Base-by-base conservation (phyloP, 2,797 vertebrate species). In the Gorsachius magnificus region DNA sequence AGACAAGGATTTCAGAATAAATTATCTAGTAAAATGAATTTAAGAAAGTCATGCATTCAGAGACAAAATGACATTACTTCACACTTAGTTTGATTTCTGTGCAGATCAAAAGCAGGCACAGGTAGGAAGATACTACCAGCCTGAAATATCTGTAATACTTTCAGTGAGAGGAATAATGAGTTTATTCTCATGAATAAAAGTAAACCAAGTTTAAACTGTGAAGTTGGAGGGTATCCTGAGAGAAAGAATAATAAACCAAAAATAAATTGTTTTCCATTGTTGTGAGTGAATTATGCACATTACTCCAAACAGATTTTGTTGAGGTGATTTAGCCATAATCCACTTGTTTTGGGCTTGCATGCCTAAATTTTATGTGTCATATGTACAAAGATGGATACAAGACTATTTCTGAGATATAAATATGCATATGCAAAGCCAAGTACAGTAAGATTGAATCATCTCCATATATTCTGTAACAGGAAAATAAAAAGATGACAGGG, bases 401-500 rank as follows among this genome's bases (percentile, higher is more conserved):
- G 54, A 89, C 76, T 91, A 63, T 80, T 95, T 96, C 82, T 84
- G 65, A 82, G 80, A 70, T 82, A 95, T 95, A 97, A 95, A 96
- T 95, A 97, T 93, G 78, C 95, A 89, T 97, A 89, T 93, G 81
- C 80, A 97, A 97, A 97, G 54, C 71, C 83, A 92, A 92, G 61
- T 86, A 90, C 75, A 93, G 90, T 69, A 93, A 95, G 94, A 95
- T 89, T 96, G 94, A 97, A 96, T 97, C 93, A 94, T 95, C 89
- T 91, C 64, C 25, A 80, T 96, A 95, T 95, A 96, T 96, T 90
- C 87, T 94, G 78, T 83, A 96, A 95, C 69, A 86, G 69, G 51
- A 95, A 95, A 96, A 96, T 95, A 95, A 97, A 97, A 96, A 95
- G 69, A 97, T 97, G 93, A 96, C 94, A 96, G 9, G 20, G 74